Base-by-base conservation (phyloP, 37 sponge, comb jelly and placozoan genomes). In the Chondrosia reniformis region DNA sequence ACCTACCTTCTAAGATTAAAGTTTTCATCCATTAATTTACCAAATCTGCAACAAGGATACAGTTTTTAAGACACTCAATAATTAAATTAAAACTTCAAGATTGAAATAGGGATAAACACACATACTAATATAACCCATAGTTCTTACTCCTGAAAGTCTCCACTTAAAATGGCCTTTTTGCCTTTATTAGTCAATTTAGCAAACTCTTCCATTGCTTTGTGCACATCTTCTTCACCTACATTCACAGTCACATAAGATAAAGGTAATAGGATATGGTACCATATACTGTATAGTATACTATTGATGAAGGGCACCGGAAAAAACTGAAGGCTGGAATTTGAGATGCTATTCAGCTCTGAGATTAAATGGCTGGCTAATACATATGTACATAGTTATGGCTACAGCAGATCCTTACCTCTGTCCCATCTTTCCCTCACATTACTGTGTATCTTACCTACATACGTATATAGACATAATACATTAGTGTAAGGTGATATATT, bases 401-500 rank as follows among this genome's bases (percentile, higher is more conserved):
- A n/a, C n/a, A n/a, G n/a, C 54, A 58, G 15, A 21, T 3, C 79
- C 63, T 43, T 38, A 93, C 91, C 87, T 66, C 71, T 58, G 0
- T 80, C 39, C 90, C 91, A 93, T 15, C 94, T 56, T 67, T 83
- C 79, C 41, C 87, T 93, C 45, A 93, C 80, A 56, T 73, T 74
- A 64, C 88, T 93, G 79, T 93, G 94, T 3, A 89, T 87, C 42
- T 80, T 86, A 0, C 94, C 93, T 92, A 76, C n/a, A 56, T 24
- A 64, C 28, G 28, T 79, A 33, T 45, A 75, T 17, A 36, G 46
- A 4, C 15, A 6, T 43, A 74, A 25, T 1, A 25, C 45, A 45
- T 13, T 24, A 22, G 46, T 9, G 49, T 76, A 57, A 7, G 55
- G 24, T 31, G 25, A n/a, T n/a, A n/a, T n/a, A n/a, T n/a, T n/a